Percentiles rank a stretch among this genome's conserved stretches.
Evolutionary conservation across 1,140 invertebrate genomes (phyloP).

Genomic region (Patella vulgata): DNA sequence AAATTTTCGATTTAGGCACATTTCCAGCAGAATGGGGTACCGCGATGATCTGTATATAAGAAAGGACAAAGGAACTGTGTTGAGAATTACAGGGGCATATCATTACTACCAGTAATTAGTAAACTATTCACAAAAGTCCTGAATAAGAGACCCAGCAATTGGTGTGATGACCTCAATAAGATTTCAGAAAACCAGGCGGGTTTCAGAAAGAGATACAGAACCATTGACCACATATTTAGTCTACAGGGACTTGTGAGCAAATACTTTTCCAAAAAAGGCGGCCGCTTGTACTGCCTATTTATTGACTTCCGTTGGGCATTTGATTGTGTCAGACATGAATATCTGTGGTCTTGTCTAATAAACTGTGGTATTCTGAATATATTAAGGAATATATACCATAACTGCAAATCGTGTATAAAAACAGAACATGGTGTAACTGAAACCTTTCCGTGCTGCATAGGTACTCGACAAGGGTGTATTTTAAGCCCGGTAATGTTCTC

Average conservation of each 20-base stretch:
- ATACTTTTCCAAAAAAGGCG: not conserved
- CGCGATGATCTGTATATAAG: slow-evolving; percentile 11
- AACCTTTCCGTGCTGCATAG: not conserved
- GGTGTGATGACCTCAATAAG: not conserved
- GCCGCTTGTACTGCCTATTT: slow-evolving; percentile 3
- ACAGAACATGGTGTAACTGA: not conserved
- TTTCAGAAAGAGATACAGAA: slow-evolving; percentile 7
- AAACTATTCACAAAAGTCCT: slow-evolving; percentile 1
- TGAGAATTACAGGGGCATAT: slow-evolving; percentile 14
- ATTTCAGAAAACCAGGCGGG: not conserved
- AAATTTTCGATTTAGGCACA: slow-evolving; percentile 3
- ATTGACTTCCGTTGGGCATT: slow-evolving; percentile 10
- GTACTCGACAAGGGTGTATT: slow-evolving; percentile 8
- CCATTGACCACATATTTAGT: slow-evolving; percentile 3
- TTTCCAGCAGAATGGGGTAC: slow-evolving; percentile 6
- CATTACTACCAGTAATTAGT: not conserved
- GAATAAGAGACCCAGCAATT: not conserved
- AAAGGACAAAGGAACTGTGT: not conserved
- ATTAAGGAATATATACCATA: slow-evolving; percentile 7
- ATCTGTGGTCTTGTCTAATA: not conserved
- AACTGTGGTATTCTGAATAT: not conserved
- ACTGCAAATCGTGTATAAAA: not conserved
- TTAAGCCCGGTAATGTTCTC: slow-evolving; percentile 16
- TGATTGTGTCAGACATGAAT: slow-evolving; percentile 1
- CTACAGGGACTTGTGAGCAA: not conserved